Conservation (phyloP, 2,797 vertebrate species). For the Pseudochirops cupreus region DNA sequence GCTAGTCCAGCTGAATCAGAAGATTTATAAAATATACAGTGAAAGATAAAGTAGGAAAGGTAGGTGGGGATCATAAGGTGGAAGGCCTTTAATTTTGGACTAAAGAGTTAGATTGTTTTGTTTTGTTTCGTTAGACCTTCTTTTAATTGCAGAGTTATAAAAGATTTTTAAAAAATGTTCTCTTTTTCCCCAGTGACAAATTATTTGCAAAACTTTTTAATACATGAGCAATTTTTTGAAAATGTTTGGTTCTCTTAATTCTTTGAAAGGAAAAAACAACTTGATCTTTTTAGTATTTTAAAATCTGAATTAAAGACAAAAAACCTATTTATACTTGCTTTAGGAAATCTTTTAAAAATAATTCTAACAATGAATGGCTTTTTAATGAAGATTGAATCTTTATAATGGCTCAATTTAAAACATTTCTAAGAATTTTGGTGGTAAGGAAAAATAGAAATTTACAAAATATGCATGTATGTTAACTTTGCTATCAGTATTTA, state of each 20-base stretch:
- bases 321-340: neutral
- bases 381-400: neutral
- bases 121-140: neutral
- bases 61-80: neutral
- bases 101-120: neutral
- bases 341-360: neutral
- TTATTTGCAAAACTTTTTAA: neutral
- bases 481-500: neutral
- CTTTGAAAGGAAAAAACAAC: neutral
- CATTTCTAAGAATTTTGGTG: neutral
- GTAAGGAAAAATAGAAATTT: neutral
- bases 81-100: neutral
- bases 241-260: neutral
- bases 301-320: neutral
- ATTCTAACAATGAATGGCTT: neutral
- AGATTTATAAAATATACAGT: neutral
- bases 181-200: neutral
- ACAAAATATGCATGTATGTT: neutral
- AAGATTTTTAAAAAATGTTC: neutral
- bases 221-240: neutral
- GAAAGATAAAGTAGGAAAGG: neutral
- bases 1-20: neutral
- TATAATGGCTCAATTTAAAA: neutral
- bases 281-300: neutral
- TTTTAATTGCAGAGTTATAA: neutral